These are phyloP conservation scores for Elaphurus davidianus DNA, from an alignment of 2,113 vertebrate genomes.

Conservation along the genomic window DNA sequence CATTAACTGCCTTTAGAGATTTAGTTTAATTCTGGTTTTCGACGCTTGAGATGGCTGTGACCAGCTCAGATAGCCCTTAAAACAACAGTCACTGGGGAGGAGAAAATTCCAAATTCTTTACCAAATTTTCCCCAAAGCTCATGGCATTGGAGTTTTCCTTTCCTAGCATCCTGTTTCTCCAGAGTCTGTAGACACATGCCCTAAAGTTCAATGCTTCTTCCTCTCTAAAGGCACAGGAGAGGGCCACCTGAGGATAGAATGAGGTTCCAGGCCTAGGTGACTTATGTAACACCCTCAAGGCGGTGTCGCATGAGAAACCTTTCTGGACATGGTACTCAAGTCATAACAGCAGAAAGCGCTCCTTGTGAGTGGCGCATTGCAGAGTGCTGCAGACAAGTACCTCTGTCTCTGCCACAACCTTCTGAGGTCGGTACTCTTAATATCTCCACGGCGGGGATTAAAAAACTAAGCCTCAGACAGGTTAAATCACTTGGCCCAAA, in stretches of 20 bases:
- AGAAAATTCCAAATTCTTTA: neutral
- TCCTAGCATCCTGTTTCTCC: neutral
- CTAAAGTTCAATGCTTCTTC: neutral
- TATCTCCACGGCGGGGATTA: neutral
- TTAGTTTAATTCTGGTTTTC: slow-evolving; percentile 25
- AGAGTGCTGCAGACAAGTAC: neutral
- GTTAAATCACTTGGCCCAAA: neutral
- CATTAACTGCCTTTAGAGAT: neutral
- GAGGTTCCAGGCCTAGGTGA: neutral
- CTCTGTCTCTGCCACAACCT: neutral
- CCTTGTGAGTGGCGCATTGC: neutral
- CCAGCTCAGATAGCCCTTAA: neutral
- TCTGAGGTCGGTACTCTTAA: neutral
- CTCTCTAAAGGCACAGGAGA: neutral
- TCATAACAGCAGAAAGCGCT: neutral
- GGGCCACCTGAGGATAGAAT: neutral
- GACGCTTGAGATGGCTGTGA: neutral
- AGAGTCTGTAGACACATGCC: neutral
- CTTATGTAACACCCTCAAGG: neutral
- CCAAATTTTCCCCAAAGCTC: neutral
- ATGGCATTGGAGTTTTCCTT: neutral
- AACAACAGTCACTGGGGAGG: neutral
- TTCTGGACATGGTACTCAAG: neutral
- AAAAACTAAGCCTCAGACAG: neutral
- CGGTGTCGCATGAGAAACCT: neutral